A percentile compares a stretch with the other conserved stretches of the same genome.
Conservation (phyloP, 2,797 vertebrate genomes). For the Pangasius mekongensis region DNA sequence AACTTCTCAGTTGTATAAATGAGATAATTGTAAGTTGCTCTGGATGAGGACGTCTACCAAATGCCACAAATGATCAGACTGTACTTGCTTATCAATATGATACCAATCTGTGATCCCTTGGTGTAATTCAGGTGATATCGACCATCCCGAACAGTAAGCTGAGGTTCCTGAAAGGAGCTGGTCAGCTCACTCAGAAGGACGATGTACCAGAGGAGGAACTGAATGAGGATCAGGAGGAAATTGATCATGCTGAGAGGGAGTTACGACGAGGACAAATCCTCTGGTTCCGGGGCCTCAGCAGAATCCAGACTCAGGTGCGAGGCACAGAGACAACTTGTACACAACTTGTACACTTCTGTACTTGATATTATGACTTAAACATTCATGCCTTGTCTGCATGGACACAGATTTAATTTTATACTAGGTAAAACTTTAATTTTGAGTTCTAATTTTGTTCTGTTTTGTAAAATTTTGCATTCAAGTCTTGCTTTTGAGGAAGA, state of each 20-base stretch:
- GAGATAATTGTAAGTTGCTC: no score
- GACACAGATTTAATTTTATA: background rate
- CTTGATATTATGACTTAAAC: background rate
- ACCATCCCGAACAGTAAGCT: constrained; percentile 91
- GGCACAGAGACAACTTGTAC: background rate
- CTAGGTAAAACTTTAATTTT: background rate
- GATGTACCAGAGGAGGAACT: constrained; percentile 90
- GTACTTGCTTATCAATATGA: background rate
- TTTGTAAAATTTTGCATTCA: background rate
- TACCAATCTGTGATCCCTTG: background rate
- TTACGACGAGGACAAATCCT: constrained; percentile 96
- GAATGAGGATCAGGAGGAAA: constrained; percentile 96
- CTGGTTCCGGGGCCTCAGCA: constrained; percentile 97
- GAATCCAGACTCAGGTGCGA: constrained; percentile 97
- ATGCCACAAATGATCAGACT: background rate
- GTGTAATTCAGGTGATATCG: constrained; percentile 84
- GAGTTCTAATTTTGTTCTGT: background rate
- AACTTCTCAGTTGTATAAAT: no score
- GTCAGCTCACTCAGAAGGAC: constrained; percentile 89
- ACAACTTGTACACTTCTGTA: background rate
- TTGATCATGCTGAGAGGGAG: constrained; percentile 95
- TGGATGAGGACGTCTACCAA: no score
- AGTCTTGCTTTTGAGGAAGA: background rate
- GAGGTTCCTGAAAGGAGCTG: constrained; percentile 92
- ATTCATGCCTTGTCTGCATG: background rate